Evolutionary conservation across 2,113 vertebrate species (phyloP).

Genomic region (Eonycteris spelaea): DNA sequence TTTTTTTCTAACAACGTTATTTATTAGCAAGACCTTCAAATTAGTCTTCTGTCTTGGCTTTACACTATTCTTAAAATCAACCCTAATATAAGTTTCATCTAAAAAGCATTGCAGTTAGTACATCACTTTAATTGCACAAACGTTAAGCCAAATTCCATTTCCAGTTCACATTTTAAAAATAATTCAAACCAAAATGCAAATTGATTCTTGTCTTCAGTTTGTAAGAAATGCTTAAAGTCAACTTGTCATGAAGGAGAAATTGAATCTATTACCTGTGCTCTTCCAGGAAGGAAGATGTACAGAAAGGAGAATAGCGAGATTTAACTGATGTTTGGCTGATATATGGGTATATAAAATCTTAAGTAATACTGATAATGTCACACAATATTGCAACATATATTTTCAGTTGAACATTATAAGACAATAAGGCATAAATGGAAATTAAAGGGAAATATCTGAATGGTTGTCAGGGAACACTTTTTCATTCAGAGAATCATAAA

Average conservation of each 20-base stretch:
- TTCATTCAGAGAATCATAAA: conserved; percentile 88
- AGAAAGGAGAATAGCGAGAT: conserved; percentile 78
- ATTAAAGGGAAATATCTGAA: conserved; percentile 84
- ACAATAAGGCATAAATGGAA: conserved; percentile 89
- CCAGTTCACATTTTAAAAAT: conserved; percentile 76
- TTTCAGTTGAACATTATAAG: conserved; percentile 85
- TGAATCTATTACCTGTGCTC: conserved; percentile 82
- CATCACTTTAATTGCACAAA: conserved; percentile 60
- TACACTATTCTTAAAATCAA: conserved; percentile 46
- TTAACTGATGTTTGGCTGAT: conserved; percentile 87
- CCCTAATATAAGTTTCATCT: conserved; percentile 34
- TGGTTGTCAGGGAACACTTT: conserved; percentile 86
- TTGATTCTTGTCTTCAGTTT: conserved; percentile 77
- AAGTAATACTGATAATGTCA: conserved; percentile 90
- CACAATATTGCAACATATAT: conserved; percentile 88
- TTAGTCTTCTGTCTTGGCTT: conserved; percentile 69
- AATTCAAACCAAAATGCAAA: conserved; percentile 78
- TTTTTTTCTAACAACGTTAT: conserved; percentile 63
- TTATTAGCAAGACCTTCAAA: conserved; percentile 75
- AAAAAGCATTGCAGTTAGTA: conserved; percentile 22
- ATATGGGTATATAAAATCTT: conserved; percentile 87
- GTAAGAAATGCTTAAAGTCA: conserved; percentile 85
- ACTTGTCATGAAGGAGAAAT: conserved; percentile 84
- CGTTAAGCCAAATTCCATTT: conserved; percentile 61
- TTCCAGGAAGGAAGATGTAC: conserved; percentile 76